Conservation (phyloP, 2,113 vertebrate genomes). For the Trematomus loennbergii region DNA sequence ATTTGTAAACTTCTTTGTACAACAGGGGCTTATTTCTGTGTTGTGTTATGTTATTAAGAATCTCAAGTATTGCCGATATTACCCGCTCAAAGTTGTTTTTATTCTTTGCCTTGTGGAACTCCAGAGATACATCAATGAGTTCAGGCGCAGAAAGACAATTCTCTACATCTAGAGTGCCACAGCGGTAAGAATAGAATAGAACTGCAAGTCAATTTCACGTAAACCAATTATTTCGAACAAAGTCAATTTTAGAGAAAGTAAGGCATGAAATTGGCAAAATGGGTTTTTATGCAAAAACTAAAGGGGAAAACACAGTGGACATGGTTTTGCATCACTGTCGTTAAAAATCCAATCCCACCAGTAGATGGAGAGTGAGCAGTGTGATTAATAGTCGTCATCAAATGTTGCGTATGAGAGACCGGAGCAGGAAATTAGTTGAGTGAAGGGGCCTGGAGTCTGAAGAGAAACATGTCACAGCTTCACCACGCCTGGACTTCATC, state of each 20-base stretch:
- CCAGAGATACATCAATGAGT: slow-evolving; percentile 1
- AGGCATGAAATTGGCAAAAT: slow-evolving; percentile 1
- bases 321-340: neutral
- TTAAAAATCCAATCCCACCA: neutral
- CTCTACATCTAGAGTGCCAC: slow-evolving; percentile 24
- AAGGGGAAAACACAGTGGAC: neutral
- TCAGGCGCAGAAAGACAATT: slow-evolving; percentile 16
- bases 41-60: slow-evolving; percentile 25
- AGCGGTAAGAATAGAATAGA: neutral
- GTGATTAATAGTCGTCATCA: slow-evolving; percentile 24
- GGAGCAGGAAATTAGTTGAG: slow-evolving; percentile 26
- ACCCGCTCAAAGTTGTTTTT: slow-evolving; percentile 41
- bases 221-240: slow-evolving; percentile 21
- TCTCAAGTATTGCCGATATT: slow-evolving; percentile 20
- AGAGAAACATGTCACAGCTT: neutral
- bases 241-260: slow-evolving; percentile 20
- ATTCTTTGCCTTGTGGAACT: slow-evolving; percentile 8
- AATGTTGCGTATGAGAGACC: slow-evolving; percentile 8
- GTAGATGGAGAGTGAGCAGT: neutral
- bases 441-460: slow-evolving; percentile 7
- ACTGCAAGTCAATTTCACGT: slow-evolving; percentile 19
- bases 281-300: neutral
- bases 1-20: slow-evolving; percentile 31
- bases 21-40: slow-evolving; percentile 44
- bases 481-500: slow-evolving; percentile 21